A percentile compares a stretch with the other conserved stretches of the same genome.
Conservation (phyloP, 2,888 invertebrate species). For the Agrypnus murinus region DNA sequence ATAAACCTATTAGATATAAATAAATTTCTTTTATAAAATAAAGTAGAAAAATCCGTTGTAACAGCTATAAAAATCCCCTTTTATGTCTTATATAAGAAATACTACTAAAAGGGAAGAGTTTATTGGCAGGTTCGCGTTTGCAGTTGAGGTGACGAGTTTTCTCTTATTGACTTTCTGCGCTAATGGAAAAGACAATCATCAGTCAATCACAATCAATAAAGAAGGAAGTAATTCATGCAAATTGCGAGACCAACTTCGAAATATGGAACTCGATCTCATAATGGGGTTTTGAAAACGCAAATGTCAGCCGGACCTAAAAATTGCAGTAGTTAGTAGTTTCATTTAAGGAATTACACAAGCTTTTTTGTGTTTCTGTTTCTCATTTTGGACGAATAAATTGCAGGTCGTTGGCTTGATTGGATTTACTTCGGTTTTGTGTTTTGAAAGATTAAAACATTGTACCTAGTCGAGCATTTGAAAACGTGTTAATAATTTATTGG, state of each 20-base stretch:
- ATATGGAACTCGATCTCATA: slow-evolving; percentile 26
- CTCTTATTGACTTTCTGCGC: slow-evolving; percentile 37
- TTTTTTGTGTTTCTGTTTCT: too few species aligned
- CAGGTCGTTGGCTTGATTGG: too few species aligned
- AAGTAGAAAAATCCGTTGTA: not conserved
- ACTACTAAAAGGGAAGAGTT: slow-evolving; percentile 30
- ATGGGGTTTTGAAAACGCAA: slow-evolving; percentile 25
- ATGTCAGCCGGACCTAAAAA: slow-evolving; percentile 36
- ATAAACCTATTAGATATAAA: not conserved
- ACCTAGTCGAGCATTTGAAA: too few species aligned
- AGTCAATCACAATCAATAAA: slow-evolving; percentile 38
- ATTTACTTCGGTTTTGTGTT: too few species aligned
- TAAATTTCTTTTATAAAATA: slow-evolving; percentile 3
- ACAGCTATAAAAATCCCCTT: not conserved
- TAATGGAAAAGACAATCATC: slow-evolving; percentile 41
- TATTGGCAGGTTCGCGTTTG: slow-evolving; percentile 29
- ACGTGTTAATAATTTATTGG: not conserved
- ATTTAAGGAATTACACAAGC: not conserved
- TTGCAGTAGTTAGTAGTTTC: not conserved
- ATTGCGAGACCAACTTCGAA: slow-evolving; percentile 32
- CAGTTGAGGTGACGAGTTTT: slow-evolving; percentile 28
- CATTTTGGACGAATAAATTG: not conserved
- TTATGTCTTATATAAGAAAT: slow-evolving; percentile 10
- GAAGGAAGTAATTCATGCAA: slow-evolving; percentile 33
- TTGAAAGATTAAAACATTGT: too few species aligned